Evolutionary conservation across 1,140 invertebrate genomes (phyloP), one percentile per base, ranked within the genome.

Genomic region (Galleria mellonella): DNA sequence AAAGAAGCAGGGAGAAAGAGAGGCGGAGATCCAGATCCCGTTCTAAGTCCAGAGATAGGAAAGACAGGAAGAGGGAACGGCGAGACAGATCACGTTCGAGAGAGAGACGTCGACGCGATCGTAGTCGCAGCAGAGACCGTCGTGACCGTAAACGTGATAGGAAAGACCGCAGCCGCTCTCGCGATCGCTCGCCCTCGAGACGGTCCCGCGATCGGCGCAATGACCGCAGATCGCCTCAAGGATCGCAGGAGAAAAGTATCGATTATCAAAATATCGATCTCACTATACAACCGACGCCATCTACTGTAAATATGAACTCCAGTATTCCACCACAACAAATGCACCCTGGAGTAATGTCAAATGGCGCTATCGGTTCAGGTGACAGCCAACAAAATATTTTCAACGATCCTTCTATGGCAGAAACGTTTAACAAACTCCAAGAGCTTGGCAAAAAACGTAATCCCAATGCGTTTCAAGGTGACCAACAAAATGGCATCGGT

Each of bases 371-470:
- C 5, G 37, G 35, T n/a, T 17, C 47, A 4, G 36, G 43, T 9
- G 51, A 61, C n/a, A 32, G 44, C 6, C 43, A 41, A 4, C 47
- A 56, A 12, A 60, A 35, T 29, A 55, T 68, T 4, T 82, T 77
- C 48, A 70, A 36, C 32, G 81, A 84, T 47, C 64, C 76, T 0
- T 30, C 65, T 4, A 58, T 84, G 36, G 48, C 56, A 1, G 81
- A 84, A 2, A 55, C 83, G 8, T 77, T 81, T 38, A 82, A 70
- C 36, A 83, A 85, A 46, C 51, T 90, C 9, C 88, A 90, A 41
- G 89, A 90, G 37, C 47, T 90, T 1, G 88, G 88, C 6, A 89
- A 88, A 28, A 88, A 89, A 31, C 76, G 89, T 0, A 90, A 91
- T 56, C 89, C 89, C 0, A 88, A 90, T 43, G 89, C 89, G 0